Evolutionary conservation across 2,888 invertebrate genomes (phyloP), one percentile per base, ranked within the genome.

Genomic region (Serripes groenlandicus): DNA sequence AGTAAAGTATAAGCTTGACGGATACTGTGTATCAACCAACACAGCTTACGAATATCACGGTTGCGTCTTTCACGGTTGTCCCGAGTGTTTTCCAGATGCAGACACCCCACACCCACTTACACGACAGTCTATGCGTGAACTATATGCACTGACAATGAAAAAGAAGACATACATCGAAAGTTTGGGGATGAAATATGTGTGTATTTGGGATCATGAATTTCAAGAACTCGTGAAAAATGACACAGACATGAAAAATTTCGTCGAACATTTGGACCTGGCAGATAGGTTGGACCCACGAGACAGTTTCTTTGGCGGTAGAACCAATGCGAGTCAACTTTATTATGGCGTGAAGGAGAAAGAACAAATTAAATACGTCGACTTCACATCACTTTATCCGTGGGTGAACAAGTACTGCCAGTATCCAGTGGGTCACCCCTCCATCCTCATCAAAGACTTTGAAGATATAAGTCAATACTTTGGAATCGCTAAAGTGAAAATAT

Each of bases 301-400:
- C 60, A 88, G 89, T 11, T 90, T 92, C 62, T 90, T 77, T 77
- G 91, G 92, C 0, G 92, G 92, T 0, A 42, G 91, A 15, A 90
- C 88, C 0, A 88, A 88, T 60, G 88, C 88, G 23, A 75, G 90
- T 78, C 72, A 91, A 34, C 72, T 91, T 2, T 85, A 80, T 32
- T 68, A 88, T 30, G 78, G 85, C 56, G 70, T 66, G 0, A n/a
- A 56, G 11, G 84, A 64, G 2, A 73, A 78, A 4, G 91, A 90
- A 60, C 70, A 72, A 28, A 88, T 91, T 18, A 76, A 75, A 15
- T 90, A 91, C 64, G 68, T 87, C 1, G 90, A 92, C 34, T 78
- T 78, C 37, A 87, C 83, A 0, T 81, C 81, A 11, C 30, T 76
- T 28, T 92, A 93, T 28, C 91, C 92, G 0, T 90, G 76, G 42